phyloP scores from a whole-genome alignment of 1,140 invertebrate genomes.

The Scaptomyza pallida region DNA sequence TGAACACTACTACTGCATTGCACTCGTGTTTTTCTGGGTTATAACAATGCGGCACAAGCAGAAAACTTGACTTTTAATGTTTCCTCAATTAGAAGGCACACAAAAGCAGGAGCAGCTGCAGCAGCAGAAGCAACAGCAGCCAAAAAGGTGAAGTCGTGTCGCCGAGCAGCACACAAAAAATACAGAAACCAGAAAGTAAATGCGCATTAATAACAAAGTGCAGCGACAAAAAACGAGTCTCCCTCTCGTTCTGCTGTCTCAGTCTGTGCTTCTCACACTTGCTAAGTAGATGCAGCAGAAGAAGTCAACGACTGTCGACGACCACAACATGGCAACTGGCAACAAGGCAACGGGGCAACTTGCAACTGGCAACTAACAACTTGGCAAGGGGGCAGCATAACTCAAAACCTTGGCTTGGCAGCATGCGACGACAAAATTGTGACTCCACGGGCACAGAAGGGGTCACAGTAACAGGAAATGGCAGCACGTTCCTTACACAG shows the following conservation, averaged over 20 bases:
- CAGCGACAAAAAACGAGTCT: constrained; percentile 30
- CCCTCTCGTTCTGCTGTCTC: not conserved
- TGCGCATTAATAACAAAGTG: constrained; percentile 81
- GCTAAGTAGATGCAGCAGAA: constrained; percentile 43
- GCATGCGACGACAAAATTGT: constrained; percentile 71
- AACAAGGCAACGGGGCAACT: not conserved
- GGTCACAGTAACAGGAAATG: constrained; percentile 50
- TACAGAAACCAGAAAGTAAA: constrained; percentile 53
- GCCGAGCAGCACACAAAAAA: constrained; percentile 26
- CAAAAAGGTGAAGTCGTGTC: constrained; percentile 73
- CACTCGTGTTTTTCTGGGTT: constrained; percentile 81
- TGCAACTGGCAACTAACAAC: not conserved
- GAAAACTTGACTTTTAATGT: constrained; percentile 80
- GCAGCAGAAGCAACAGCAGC: constrained; percentile 37
- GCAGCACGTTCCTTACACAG: constrained; percentile 75
- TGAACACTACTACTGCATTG: constrained; percentile 56
- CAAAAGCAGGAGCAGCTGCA: constrained; percentile 43
- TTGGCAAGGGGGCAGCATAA: constrained; percentile 49
- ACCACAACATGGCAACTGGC: constrained; percentile 48
- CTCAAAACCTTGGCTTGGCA: constrained; percentile 64
- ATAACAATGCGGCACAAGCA: constrained; percentile 78
- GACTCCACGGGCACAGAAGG: constrained; percentile 18
- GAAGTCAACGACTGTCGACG: constrained; percentile 68
- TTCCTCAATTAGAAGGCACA: constrained; percentile 78
- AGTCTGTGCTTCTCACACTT: constrained; percentile 5